A percentile compares a stretch with the other conserved stretches of the same genome.
These are phyloP conservation scores for Galemys pyrenaicus DNA, from an alignment of 2,113 vertebrate genomes.

Conservation along the genomic window DNA sequence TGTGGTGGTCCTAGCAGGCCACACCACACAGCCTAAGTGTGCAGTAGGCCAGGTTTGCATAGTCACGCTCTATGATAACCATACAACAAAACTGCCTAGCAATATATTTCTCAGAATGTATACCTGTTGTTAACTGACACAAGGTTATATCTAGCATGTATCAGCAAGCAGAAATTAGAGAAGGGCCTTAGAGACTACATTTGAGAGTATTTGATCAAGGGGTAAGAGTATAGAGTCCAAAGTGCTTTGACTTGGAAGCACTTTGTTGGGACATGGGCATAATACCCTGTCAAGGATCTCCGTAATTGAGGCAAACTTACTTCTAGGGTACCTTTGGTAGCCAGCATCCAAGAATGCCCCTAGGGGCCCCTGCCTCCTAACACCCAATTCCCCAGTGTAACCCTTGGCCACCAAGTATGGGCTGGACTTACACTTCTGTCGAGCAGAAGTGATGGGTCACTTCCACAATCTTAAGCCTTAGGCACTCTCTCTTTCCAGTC, in stretches of 20 bases:
- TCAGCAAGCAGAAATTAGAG: background rate
- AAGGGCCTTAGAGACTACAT: background rate
- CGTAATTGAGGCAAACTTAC: background rate
- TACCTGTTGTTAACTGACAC: background rate
- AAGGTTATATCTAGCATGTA: background rate
- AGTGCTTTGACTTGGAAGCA: background rate
- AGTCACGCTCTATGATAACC: too few species aligned
- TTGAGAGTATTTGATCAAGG: slow-evolving; percentile 1
- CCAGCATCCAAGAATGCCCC: background rate
- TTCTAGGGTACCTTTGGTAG: background rate
- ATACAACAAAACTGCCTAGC: too few species aligned
- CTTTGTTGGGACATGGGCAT: background rate
- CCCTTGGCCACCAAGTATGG: background rate
- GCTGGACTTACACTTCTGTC: background rate
- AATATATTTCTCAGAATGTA: too few species aligned
- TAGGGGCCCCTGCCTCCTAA: background rate
- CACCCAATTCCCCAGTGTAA: background rate
- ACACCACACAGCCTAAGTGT: background rate
- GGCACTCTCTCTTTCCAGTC: background rate
- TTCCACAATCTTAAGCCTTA: background rate
- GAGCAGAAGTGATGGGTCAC: background rate
- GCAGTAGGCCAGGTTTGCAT: background rate
- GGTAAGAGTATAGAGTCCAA: background rate
- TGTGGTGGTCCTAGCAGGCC: too few species aligned
- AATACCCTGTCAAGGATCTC: background rate